Base-by-base conservation (phyloP, 2,113 vertebrate genomes). In the Psittacus erithacus region DNA sequence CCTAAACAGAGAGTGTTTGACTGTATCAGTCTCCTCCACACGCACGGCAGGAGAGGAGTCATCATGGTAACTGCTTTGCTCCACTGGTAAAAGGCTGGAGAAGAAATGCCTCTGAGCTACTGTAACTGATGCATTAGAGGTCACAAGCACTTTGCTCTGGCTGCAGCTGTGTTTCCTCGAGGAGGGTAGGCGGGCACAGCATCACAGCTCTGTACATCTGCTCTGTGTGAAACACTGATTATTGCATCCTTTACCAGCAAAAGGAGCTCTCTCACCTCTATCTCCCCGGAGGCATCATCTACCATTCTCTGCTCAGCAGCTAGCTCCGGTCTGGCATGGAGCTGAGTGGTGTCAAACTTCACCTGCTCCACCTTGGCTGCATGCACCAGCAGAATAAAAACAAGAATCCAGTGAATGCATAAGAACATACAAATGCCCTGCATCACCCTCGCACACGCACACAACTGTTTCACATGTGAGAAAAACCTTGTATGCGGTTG, bases 301-400 rank as follows among this genome's bases (percentile, higher is more conserved):
- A 98, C 98, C 99, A 99, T 99, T 35, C 98, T 98, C 75, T 99
- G 98, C 96, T 98, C 98, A 22, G 99, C 99, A 17, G 99, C 99
- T 8, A 99, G 94, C 67, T 99, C 98, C 1, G 99, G 99, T 27
- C 97, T 98, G 7, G 98, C 98, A 0, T 99, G 98, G 29, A 99
- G 98, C 94, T 98, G 97, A 93, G 98, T 98, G 90, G 98, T 98
- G 33, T 99, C 98, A 92, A 99, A 99, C 96, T 99, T 99, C 43
- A 97, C 97, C 82, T 98, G 98, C 31, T 99, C 98, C 57, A 99
- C 98, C 86, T 99, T 99, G 84, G 99, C 99, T 99, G 95, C 1
- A 28, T 3, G 62, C 2, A 19, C 35, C 89, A 81, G 60, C 44
- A 93, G 64, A 77, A 93, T 3, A 31, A 23, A 79, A 31, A 17